Percentiles rank a stretch among this genome's conserved stretches.
Evolutionary conservation across 2,113 vertebrate genomes (phyloP).

Genomic region (Reinhardtius hippoglossoides): DNA sequence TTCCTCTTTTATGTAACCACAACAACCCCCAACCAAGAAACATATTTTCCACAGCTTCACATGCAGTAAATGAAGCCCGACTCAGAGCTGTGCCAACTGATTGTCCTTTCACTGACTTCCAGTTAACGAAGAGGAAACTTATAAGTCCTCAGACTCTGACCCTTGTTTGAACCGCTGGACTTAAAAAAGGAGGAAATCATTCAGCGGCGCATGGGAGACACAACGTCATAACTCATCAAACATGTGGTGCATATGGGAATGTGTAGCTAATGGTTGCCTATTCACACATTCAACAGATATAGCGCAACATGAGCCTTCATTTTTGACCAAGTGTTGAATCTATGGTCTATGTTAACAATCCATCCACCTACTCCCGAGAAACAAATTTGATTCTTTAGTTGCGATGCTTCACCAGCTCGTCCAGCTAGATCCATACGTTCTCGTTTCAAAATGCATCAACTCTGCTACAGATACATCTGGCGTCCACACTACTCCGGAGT

Average conservation of each 20-base stretch:
- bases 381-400: too few relatives aligned
- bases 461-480: too few relatives aligned
- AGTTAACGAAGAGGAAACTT: constrained; percentile 48
- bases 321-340: too few relatives aligned
- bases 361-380: too few relatives aligned
- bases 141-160: constrained; percentile 32
- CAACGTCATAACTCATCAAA: constrained; percentile 18
- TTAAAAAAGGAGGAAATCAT: constrained; percentile 65
- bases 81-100: constrained; percentile 27
- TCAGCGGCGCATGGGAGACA: constrained; percentile 35
- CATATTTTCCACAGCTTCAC: background rate
- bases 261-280: background rate
- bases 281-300: background rate
- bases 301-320: background rate
- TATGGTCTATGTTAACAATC: too few relatives aligned
- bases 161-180: constrained; percentile 9
- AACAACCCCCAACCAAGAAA: background rate
- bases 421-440: too few relatives aligned
- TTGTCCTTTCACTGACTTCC: constrained; percentile 64
- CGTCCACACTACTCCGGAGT: too few relatives aligned
- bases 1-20: constrained; percentile 26
- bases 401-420: too few relatives aligned
- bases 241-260: background rate
- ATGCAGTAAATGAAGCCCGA: background rate
- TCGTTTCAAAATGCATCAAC: too few relatives aligned